Percentiles rank a stretch among this genome's conserved stretches.
These are phyloP conservation scores for Natator depressus DNA, from an alignment of 2,113 vertebrate genomes.

Conservation along the genomic window DNA sequence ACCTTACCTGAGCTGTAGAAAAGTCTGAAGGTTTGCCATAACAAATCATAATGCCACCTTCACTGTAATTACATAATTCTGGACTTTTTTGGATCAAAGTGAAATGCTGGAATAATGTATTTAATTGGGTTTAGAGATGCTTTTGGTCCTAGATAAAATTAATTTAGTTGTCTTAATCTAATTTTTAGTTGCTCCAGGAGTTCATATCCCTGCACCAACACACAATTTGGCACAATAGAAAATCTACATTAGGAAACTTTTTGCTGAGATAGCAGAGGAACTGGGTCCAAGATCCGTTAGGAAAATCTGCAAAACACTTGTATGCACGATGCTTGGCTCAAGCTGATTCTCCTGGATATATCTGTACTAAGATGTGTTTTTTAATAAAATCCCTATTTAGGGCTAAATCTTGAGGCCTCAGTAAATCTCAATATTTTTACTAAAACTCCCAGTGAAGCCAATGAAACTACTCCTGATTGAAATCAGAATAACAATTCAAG, in stretches of 20 bases:
- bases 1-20: constrained; percentile 37
- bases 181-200: not conserved
- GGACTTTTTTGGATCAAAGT: constrained; percentile 48
- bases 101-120: constrained; percentile 28
- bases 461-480: not conserved
- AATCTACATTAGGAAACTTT: not conserved
- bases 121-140: constrained; percentile 29
- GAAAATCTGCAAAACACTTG: not conserved
- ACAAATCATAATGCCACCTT: constrained; percentile 55
- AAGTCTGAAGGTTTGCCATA: constrained; percentile 43
- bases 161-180: constrained; percentile 56
- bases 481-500: not conserved
- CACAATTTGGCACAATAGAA: not conserved
- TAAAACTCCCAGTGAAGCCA: not conserved
- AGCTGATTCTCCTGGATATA: not conserved
- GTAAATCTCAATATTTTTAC: not conserved
- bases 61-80: constrained; percentile 57
- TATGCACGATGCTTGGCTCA: not conserved
- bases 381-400: not conserved
- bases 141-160: constrained; percentile 46
- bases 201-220: not conserved
- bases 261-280: not conserved
- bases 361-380: not conserved
- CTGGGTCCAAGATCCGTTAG: not conserved
- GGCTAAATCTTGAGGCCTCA: not conserved